Percentiles rank a stretch among this genome's conserved stretches.
phyloP scores from a whole-genome alignment of 2,113 vertebrate genomes.

The Neolamprologus fasciatus region DNA sequence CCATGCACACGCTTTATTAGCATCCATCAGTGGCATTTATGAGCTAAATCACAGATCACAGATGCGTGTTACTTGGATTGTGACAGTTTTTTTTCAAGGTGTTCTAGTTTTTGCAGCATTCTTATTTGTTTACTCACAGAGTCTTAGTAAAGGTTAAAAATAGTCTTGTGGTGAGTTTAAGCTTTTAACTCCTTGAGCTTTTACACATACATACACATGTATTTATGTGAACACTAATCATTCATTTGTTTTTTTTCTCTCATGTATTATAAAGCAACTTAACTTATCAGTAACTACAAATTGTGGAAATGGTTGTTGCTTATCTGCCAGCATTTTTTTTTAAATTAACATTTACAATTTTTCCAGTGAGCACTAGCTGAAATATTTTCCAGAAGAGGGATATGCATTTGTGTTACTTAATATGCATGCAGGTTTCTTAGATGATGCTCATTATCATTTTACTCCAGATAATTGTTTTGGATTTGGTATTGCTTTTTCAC shows the following conservation, averaged over 20 bases:
- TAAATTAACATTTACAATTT: background rate
- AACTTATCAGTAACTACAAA: background rate
- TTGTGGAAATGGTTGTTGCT: background rate
- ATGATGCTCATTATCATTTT: background rate
- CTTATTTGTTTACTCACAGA: background rate
- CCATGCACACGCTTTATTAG: background rate
- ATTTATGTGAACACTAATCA: background rate
- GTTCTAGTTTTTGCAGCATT: background rate
- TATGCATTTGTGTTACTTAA: background rate
- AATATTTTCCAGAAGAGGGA: background rate
- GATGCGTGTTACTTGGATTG: background rate
- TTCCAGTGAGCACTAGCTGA: background rate
- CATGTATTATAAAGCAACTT: background rate
- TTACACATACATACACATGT: background rate
- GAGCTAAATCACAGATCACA: background rate
- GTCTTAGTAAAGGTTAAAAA: background rate
- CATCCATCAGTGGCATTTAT: background rate
- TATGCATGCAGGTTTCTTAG: background rate
- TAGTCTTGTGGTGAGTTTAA: background rate
- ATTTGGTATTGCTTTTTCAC: background rate
- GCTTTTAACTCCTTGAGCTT: background rate
- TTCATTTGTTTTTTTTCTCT: background rate
- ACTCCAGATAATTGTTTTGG: background rate
- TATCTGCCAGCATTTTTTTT: background rate
- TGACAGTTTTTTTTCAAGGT: background rate